Base-by-base conservation (phyloP, 2,888 invertebrate species). In the Oasisia sp. region DNA sequence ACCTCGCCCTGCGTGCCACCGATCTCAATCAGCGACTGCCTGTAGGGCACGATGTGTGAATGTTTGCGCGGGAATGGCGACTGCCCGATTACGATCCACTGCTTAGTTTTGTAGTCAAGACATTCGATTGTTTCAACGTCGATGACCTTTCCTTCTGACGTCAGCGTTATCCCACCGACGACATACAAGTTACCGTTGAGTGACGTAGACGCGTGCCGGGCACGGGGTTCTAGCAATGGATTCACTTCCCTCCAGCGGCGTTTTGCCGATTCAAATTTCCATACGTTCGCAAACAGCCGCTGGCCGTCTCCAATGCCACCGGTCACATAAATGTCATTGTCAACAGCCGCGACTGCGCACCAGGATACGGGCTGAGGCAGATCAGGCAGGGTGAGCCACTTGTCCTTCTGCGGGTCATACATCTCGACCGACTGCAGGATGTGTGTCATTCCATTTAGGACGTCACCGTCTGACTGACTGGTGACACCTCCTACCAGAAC, bases 371-470 rank as follows among this genome's bases (percentile, higher is more conserved):
- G 93, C 92, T 94, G 94, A 0, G 96, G 96, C 90, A 96, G 94
- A 89, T 95, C 95, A 3, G 95, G 95, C 45, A 96, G 94, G 12
- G 94, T 93, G 14, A 94, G 94, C 96, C 96, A 96, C 91, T 94
- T 95, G 92, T 95, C 95, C 92, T 96, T 96, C 92, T 94, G 94
- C 11, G 95, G 95, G 91, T 96, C 96, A 92, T 95, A 96, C 95
- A 95, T 95, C 93, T 96, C 96, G 32, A 96, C 95, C 19, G 95
- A 94, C 91, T 94, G 94, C 7, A 95, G 95, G 27, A 95, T 94
- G 93, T 94, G 95, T 89, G 94, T 94, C 38, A 94, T 94, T 44
- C 90, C 90, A 8, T 90, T n/a, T 2, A 74, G 74, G 19, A 90
- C 90, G 91, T 94, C 94, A 50, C 95, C 94, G 14, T 91, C 92